Conservation (phyloP, 1,140 invertebrate genomes). For the Drosophila elegans region DNA sequence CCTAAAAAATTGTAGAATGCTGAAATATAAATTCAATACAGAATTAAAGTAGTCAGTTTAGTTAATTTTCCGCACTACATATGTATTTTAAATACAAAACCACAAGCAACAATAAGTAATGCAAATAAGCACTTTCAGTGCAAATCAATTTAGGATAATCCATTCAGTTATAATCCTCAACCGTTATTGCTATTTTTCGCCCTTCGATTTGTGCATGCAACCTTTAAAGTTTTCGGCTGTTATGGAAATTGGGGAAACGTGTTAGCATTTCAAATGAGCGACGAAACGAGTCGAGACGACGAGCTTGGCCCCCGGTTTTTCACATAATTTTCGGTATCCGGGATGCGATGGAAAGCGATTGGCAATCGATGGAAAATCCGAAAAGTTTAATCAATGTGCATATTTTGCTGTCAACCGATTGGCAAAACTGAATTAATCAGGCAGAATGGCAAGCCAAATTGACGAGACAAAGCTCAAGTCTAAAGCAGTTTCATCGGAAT, state of each 20-base stretch:
- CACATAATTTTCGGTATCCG: conserved; percentile 40
- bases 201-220: conserved; percentile 44
- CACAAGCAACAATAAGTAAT: conserved; percentile 15
- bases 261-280: conserved; percentile 63
- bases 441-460: conserved; percentile 18
- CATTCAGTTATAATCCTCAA: conserved; percentile 32
- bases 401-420: conserved; percentile 34
- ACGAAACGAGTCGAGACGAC: conserved; percentile 4
- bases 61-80: not conserved
- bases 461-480: conserved; percentile 8
- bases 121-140: conserved; percentile 35
- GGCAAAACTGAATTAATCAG: conserved; percentile 49
- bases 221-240: conserved; percentile 57
- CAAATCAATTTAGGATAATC: conserved; percentile 50
- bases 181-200: conserved; percentile 30
- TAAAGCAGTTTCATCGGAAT: conserved; percentile 6
- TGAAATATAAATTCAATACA: no score
- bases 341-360: conserved; percentile 26
- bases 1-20: no score
- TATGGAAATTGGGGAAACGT: conserved; percentile 54
- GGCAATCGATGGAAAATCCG: conserved; percentile 51
- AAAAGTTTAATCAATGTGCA: conserved; percentile 57
- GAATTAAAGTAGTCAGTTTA: not conserved
- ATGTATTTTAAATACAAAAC: not conserved
- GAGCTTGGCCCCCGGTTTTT: conserved; percentile 19